A percentile compares a stretch with the other conserved stretches of the same genome.
Evolutionary conservation across 2,888 invertebrate genomes (phyloP).

Genomic region (Perizoma flavofasciatum): DNA sequence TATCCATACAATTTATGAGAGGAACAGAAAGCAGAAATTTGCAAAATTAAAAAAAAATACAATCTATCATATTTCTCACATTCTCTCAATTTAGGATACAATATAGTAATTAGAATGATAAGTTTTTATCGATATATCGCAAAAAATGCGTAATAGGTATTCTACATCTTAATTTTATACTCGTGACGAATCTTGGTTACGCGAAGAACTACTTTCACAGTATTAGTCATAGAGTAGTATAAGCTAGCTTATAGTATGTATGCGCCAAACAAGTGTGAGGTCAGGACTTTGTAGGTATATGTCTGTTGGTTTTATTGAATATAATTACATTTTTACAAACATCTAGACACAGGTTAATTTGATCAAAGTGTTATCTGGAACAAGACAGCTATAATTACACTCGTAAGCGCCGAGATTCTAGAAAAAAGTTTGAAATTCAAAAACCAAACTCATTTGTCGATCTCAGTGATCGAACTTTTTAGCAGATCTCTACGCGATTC

Average conservation of each 20-base stretch:
- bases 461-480: too few relatives aligned
- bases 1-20: slow-evolving; percentile 16
- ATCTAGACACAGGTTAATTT: too few relatives aligned
- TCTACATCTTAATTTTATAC: slow-evolving; percentile 50
- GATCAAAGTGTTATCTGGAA: too few relatives aligned
- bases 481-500: too few relatives aligned
- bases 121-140: slow-evolving; percentile 28
- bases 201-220: slow-evolving; percentile 59
- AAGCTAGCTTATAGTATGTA: slow-evolving; percentile 7
- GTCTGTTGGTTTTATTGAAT: too few relatives aligned
- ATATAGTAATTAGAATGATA: slow-evolving; percentile 32
- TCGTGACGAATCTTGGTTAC: slow-evolving; percentile 59
- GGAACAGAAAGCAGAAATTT: slow-evolving; percentile 30
- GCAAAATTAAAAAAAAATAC: slow-evolving; percentile 18
- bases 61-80: slow-evolving; percentile 29
- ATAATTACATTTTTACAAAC: too few relatives aligned
- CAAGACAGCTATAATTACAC: too few relatives aligned
- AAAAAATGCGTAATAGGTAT: slow-evolving; percentile 29
- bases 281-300: background rate
- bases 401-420: too few relatives aligned
- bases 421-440: too few relatives aligned
- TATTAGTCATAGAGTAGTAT: slow-evolving; percentile 24
- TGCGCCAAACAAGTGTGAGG: background rate
- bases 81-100: slow-evolving; percentile 30
- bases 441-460: background rate